A percentile compares a stretch with the other conserved stretches of the same genome.
Evolutionary conservation across 2,797 vertebrate genomes (phyloP).

Genomic region (Alca torda): DNA sequence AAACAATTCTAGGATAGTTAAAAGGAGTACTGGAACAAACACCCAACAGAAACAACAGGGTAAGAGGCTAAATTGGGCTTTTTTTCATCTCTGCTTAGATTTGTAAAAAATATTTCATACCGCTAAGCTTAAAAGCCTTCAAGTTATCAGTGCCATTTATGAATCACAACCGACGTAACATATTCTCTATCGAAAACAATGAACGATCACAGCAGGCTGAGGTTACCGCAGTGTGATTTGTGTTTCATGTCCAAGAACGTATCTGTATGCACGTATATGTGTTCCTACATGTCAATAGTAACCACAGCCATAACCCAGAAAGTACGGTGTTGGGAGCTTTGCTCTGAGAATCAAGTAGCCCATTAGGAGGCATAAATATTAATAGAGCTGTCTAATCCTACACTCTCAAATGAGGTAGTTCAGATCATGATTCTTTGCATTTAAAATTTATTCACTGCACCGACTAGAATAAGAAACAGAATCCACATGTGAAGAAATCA

Average conservation of each 20-base stretch:
- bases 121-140: neutral
- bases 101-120: neutral
- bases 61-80: neutral
- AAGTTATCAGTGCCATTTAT: neutral
- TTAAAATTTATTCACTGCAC: constrained; percentile 55
- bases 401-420: constrained; percentile 55
- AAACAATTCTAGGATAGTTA: neutral
- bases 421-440: constrained; percentile 60
- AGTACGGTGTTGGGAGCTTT: constrained; percentile 17
- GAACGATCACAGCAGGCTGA: neutral
- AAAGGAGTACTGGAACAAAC: neutral
- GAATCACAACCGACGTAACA: neutral
- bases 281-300: neutral
- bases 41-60: neutral
- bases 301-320: constrained; percentile 19
- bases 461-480: constrained; percentile 38
- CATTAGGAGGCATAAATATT: constrained; percentile 68
- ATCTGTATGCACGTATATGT: neutral
- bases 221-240: neutral
- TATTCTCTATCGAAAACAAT: neutral
- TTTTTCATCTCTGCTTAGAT: neutral
- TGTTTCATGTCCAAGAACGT: neutral
- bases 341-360: constrained; percentile 62
- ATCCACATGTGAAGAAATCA: constrained; percentile 11
- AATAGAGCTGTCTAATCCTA: constrained; percentile 63